Evolutionary conservation across 2,113 vertebrate species (phyloP).

Genomic region (Gallinago media): DNA sequence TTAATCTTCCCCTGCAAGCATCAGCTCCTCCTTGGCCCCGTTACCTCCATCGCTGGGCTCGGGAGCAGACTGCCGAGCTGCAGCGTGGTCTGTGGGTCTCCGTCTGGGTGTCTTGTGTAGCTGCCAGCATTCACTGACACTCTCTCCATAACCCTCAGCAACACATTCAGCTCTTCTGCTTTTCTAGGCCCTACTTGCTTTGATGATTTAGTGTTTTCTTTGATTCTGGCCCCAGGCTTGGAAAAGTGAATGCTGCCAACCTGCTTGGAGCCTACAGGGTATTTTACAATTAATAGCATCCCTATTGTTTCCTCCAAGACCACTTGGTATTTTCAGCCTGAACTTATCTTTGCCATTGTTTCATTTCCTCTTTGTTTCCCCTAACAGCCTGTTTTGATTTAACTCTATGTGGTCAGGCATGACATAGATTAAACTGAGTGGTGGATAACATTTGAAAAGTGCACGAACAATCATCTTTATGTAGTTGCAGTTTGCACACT

Average conservation of each 20-base stretch:
- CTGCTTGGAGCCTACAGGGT: slow-evolving; percentile 26
- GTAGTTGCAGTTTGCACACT: background rate
- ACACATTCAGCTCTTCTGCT: background rate
- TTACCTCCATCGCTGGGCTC: rapidly evolving
- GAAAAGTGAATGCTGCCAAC: slow-evolving; percentile 45
- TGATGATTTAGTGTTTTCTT: background rate
- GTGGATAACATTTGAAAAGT: background rate
- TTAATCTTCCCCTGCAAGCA: background rate
- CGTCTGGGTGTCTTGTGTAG: background rate
- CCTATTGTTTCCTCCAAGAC: slow-evolving; percentile 42
- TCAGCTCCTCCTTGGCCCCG: background rate
- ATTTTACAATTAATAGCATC: slow-evolving; percentile 43
- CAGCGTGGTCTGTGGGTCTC: rapidly evolving
- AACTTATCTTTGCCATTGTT: slow-evolving; percentile 56
- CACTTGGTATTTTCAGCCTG: slow-evolving; percentile 46
- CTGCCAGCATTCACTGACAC: background rate
- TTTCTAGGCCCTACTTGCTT: background rate
- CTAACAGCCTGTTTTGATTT: slow-evolving; percentile 37
- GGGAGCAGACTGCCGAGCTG: background rate
- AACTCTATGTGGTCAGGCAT: slow-evolving; percentile 27
- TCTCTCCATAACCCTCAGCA: background rate
- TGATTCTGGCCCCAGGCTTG: slow-evolving; percentile 5
- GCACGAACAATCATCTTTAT: background rate
- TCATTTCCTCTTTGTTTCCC: slow-evolving; percentile 48
- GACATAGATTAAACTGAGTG: background rate